phyloP scores from a whole-genome alignment of 2,797 vertebrate genomes.

The Hirundo rustica region DNA sequence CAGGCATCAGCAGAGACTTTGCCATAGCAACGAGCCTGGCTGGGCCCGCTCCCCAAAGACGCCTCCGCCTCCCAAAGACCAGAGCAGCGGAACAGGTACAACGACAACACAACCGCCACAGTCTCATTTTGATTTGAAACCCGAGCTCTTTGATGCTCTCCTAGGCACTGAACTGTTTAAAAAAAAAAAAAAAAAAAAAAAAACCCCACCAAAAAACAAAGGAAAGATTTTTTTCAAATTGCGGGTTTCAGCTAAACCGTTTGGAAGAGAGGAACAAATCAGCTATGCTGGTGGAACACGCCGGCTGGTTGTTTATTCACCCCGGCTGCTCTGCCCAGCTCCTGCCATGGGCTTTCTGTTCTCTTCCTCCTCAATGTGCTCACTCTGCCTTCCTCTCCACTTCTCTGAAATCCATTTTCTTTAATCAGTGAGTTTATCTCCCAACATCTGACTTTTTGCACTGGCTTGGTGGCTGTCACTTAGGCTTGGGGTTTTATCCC shows the following conservation, averaged over 20 bases:
- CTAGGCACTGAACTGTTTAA: conserved; percentile 39
- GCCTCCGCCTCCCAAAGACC: conserved; percentile 48
- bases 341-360: neutral
- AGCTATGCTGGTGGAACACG: neutral
- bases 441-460: neutral
- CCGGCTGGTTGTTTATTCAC: neutral
- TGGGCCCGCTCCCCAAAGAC: conserved; percentile 59
- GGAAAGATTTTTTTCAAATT: conserved; percentile 40
- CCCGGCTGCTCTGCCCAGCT: neutral
- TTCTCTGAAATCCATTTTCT: neutral
- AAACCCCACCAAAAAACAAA: conserved; percentile 12
- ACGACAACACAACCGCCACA: conserved; percentile 24
- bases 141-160: conserved; percentile 16
- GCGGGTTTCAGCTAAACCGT: neutral
- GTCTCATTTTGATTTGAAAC: conserved; percentile 22
- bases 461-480: neutral
- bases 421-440: neutral
- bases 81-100: conserved; percentile 42
- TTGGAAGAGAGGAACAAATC: neutral
- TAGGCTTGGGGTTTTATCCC: neutral
- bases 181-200: conserved; percentile 26
- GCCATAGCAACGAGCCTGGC: conserved; percentile 55
- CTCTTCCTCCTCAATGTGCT: neutral
- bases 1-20: conserved; percentile 56
- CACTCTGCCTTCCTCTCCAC: neutral